These are phyloP conservation scores for Catocala fraxini DNA, from an alignment of 2,888 invertebrate species.

Conservation along the genomic window DNA sequence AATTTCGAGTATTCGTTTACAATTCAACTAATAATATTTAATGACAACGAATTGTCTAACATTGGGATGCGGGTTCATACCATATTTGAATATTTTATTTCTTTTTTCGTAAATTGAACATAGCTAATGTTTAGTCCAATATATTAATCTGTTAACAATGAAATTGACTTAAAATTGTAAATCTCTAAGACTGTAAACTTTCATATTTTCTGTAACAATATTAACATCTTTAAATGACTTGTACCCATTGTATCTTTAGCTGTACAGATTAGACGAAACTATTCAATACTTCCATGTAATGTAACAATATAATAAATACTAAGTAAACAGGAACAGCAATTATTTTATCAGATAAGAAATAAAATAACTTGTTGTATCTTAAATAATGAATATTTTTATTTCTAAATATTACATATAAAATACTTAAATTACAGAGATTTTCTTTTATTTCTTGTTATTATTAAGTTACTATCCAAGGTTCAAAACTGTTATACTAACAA, in stretches of 20 bases:
- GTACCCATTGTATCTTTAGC: conserved; percentile 2
- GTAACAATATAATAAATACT: conserved; percentile 1
- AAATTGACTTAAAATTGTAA: not conserved
- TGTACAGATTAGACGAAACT: conserved; percentile 11
- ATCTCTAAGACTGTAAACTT: not conserved
- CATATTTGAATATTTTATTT: no score
- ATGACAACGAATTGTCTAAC: no score
- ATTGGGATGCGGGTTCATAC: no score
- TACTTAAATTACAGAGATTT: conserved; percentile 59
- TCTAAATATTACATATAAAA: conserved; percentile 72
- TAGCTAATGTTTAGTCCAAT: no score
- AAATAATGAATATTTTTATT: conserved; percentile 63
- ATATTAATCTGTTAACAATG: no score
- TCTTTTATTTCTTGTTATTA: conserved; percentile 24
- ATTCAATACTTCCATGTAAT: conserved; percentile 8
- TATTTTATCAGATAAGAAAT: conserved; percentile 36
- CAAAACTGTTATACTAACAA: conserved; percentile 30
- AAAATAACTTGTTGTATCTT: conserved; percentile 49
- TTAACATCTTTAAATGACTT: no score
- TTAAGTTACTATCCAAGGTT: conserved; percentile 17
- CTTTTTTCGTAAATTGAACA: no score
- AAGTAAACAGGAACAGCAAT: not conserved
- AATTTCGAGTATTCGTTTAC: no score
- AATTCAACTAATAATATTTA: no score
- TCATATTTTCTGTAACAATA: not conserved